A percentile compares a stretch with the other conserved stretches of the same genome.
phyloP scores from a whole-genome alignment of 2,113 vertebrate species.

The Thunnus thynnus region DNA sequence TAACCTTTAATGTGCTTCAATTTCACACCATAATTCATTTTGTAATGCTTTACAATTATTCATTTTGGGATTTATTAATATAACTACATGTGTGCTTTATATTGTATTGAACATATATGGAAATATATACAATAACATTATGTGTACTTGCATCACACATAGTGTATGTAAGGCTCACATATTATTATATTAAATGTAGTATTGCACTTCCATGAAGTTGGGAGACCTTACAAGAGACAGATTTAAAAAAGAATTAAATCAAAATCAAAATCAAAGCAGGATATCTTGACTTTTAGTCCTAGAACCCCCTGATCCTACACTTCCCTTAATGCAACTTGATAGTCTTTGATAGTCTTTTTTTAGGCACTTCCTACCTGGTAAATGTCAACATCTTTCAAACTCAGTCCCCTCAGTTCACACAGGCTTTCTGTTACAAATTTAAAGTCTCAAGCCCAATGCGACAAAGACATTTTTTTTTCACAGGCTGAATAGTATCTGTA shows the following conservation, averaged over 20 bases:
- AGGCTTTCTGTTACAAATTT: no score
- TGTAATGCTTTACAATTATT: background rate
- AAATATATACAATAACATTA: background rate
- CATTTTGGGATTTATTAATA: background rate
- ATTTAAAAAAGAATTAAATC: background rate
- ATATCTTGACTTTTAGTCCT: background rate
- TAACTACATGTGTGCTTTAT: slow-evolving; percentile 6
- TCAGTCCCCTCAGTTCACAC: no score
- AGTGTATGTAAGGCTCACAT: background rate
- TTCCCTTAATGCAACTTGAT: background rate
- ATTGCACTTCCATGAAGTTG: background rate
- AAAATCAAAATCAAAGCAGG: background rate
- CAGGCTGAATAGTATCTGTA: no score
- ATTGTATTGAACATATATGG: background rate
- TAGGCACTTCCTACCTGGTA: no score
- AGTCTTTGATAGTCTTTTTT: no score
- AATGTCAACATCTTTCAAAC: no score
- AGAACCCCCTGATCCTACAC: background rate
- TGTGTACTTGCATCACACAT: background rate
- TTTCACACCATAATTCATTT: background rate
- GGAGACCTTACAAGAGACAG: background rate
- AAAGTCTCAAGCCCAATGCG: no score
- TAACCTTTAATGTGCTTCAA: background rate
- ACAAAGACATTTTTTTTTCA: no score
- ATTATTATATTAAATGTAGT: background rate